phyloP scores from a whole-genome alignment of 23 tunicate species.

The Trididemnum miniatum region DNA sequence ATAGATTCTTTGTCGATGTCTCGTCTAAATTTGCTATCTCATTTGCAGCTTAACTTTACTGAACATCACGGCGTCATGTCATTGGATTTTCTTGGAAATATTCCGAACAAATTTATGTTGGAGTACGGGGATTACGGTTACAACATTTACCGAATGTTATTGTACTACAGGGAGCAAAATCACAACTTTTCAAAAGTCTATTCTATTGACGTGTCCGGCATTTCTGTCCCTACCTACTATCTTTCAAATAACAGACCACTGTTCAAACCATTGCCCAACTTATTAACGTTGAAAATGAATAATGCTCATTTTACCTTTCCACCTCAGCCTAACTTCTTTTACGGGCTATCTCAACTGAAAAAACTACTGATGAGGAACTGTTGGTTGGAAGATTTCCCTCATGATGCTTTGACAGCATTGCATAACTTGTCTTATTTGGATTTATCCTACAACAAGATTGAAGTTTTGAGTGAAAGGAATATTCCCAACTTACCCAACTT shows the following conservation, averaged over 20 bases:
- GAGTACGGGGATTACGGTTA: not conserved
- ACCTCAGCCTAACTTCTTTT: constrained; percentile 24
- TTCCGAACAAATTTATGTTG: not conserved
- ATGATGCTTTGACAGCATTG: too few relatives aligned
- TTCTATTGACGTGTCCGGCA: constrained; percentile 5
- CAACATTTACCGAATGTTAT: not conserved
- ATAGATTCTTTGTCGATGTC: not conserved
- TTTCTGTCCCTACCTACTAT: not conserved
- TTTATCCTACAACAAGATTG: too few relatives aligned
- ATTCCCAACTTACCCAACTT: too few relatives aligned
- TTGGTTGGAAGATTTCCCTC: too few relatives aligned
- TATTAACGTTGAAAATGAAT: not conserved
- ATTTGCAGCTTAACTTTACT: not conserved
- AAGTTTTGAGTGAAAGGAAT: too few relatives aligned
- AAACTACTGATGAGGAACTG: too few relatives aligned
- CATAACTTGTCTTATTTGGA: too few relatives aligned
- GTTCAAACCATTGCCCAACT: constrained; percentile 2
- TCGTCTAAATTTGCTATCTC: not conserved
- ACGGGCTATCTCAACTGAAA: too few relatives aligned
- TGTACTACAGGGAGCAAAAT: not conserved
- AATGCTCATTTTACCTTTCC: not conserved
- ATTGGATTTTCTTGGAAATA: not conserved
- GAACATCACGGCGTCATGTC: not conserved
- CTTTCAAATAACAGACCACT: not conserved
- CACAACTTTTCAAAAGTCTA: not conserved